Conservation (phyloP, 2,113 vertebrate species). For the Chascanopsetta lugubris region DNA sequence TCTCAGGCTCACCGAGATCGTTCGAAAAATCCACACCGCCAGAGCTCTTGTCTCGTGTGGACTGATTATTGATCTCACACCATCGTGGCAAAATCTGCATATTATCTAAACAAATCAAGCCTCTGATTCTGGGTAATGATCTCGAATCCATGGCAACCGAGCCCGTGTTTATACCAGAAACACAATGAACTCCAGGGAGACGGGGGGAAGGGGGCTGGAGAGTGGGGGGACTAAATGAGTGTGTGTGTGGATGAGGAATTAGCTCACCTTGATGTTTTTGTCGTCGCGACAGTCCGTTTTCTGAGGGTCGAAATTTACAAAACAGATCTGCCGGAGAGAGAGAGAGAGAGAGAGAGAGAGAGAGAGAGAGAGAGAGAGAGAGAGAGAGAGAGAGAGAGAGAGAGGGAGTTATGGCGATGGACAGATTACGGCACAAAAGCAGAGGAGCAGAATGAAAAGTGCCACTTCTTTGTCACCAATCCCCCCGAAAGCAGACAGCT, state of each 20-base stretch:
- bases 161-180: slow-evolving; percentile 21
- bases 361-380: slow-evolving; percentile 10
- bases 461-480: slow-evolving; percentile 12
- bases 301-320: slow-evolving; percentile 89
- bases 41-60: slow-evolving; percentile 25
- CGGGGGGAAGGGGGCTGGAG: slow-evolving; percentile 24
- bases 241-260: background rate
- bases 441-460: background rate
- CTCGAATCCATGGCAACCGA: slow-evolving; percentile 67
- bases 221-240: background rate
- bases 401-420: background rate
- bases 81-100: slow-evolving; percentile 41
- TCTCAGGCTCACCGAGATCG: slow-evolving; percentile 29
- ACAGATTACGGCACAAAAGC: background rate
- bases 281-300: slow-evolving; percentile 81
- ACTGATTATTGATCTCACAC: slow-evolving; percentile 36
- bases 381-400: slow-evolving; percentile 27
- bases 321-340: slow-evolving; percentile 86
- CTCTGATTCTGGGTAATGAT: slow-evolving; percentile 60
- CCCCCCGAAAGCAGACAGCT: slow-evolving; percentile 1
- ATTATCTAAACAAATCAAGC: slow-evolving; percentile 58
- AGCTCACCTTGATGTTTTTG: slow-evolving; percentile 82
- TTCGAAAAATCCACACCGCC: too few species aligned
- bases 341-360: background rate
- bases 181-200: slow-evolving; percentile 32